Conservation (phyloP, 2,113 vertebrate species). For the Axis porcinus region DNA sequence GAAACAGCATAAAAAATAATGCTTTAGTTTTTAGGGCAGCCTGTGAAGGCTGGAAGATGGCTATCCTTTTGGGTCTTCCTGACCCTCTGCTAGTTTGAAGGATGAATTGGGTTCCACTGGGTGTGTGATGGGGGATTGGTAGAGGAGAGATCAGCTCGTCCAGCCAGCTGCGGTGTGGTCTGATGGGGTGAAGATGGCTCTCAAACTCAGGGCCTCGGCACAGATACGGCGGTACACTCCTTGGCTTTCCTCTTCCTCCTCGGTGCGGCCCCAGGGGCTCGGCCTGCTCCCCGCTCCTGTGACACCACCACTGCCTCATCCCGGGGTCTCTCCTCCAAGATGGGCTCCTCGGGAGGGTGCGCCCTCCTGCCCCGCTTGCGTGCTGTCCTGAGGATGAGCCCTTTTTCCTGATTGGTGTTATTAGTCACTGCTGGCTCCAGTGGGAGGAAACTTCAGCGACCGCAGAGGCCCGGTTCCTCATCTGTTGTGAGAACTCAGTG, state of each 20-base stretch:
- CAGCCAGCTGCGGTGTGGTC: not conserved
- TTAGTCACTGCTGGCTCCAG: not conserved
- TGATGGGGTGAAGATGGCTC: not conserved
- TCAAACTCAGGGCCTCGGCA: not conserved
- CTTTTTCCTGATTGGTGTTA: not conserved
- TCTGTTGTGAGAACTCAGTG: not conserved
- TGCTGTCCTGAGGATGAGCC: not conserved
- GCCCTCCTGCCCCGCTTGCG: rapidly evolving
- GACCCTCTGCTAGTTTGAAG: not conserved
- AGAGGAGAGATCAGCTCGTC: not conserved
- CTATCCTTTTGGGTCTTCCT: not conserved
- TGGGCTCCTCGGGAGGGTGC: not conserved
- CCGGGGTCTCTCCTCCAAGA: not conserved
- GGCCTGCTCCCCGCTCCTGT: too few species aligned
- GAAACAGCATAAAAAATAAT: not conserved
- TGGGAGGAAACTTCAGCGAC: not conserved
- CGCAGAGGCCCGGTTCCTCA: not conserved
- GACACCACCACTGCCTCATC: not conserved
- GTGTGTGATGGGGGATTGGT: not conserved
- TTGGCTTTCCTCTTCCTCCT: not conserved
- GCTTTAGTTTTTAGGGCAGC: not conserved
- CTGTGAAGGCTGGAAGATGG: not conserved
- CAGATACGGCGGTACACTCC: not conserved
- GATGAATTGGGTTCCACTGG: not conserved
- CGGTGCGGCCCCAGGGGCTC: not conserved